These are phyloP conservation scores for Salvelinus namaycush DNA, from an alignment of 2,113 vertebrate genomes.

Conservation along the genomic window DNA sequence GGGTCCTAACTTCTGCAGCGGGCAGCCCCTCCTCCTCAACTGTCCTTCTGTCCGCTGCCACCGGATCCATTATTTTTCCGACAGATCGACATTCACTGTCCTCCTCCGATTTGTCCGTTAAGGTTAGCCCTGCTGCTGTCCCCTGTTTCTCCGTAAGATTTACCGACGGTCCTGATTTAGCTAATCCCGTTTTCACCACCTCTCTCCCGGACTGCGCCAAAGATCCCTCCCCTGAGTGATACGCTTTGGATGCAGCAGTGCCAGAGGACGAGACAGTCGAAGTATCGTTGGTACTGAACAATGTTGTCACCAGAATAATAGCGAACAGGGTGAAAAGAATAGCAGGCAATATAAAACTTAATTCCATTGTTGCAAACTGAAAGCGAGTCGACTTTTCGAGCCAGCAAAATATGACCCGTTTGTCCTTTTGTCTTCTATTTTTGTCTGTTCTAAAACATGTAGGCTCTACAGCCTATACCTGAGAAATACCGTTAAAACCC, in stretches of 20 bases:
- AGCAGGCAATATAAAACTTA: constrained; percentile 52
- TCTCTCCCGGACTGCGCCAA: not conserved
- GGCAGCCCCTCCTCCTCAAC: not conserved
- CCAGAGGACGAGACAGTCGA: constrained; percentile 30
- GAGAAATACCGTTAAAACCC: not conserved
- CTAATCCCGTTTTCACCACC: constrained; percentile 1
- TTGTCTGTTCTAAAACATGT: not conserved
- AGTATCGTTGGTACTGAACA: constrained; percentile 39
- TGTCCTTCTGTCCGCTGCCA: not conserved
- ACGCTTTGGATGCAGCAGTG: constrained; percentile 16
- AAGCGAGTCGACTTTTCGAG: not conserved
- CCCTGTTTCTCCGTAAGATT: not conserved
- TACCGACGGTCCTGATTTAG: not conserved
- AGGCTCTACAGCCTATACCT: not conserved
- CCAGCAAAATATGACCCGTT: not conserved
- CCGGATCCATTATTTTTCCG: not conserved
- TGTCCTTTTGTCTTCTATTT: too few relatives aligned
- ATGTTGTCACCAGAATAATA: constrained; percentile 62
- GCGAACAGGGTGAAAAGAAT: constrained; percentile 68
- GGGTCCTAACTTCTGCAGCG: not conserved
- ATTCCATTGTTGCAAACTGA: constrained; percentile 44
- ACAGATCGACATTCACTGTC: too few relatives aligned
- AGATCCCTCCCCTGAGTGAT: not conserved
- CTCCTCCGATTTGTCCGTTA: not conserved
- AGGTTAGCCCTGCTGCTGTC: not conserved